These are phyloP conservation scores for Vultur gryphus DNA, from an alignment of 2,797 vertebrate species.

Conservation along the genomic window DNA sequence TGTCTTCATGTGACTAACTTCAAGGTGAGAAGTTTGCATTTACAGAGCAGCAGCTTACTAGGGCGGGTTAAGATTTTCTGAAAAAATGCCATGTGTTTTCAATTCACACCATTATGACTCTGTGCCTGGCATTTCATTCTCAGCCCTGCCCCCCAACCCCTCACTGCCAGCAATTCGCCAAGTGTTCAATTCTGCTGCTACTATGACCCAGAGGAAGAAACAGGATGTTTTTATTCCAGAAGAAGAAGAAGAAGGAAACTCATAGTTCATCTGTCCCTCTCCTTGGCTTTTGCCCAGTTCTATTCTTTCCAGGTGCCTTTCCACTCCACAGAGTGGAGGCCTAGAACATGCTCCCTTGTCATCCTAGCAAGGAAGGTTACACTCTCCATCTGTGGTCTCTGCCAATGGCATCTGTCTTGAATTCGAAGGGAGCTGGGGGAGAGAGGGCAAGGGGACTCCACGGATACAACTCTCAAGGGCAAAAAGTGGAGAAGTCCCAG, in stretches of 20 bases:
- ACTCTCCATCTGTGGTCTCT: background rate
- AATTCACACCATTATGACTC: background rate
- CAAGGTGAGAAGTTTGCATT: background rate
- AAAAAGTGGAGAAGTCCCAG: background rate
- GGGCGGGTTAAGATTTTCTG: background rate
- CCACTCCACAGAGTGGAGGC: background rate
- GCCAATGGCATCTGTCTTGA: background rate
- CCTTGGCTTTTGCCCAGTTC: background rate
- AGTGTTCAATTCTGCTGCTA: background rate
- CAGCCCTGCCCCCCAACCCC: background rate
- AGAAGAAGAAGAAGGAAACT: background rate
- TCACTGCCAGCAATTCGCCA: background rate
- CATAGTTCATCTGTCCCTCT: background rate
- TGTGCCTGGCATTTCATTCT: background rate
- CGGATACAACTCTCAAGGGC: accelerated
- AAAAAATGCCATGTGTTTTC: background rate
- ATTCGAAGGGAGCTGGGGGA: background rate
- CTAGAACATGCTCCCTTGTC: background rate
- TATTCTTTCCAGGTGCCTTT: background rate
- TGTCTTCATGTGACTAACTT: background rate
- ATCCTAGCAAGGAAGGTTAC: background rate
- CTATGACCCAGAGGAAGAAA: background rate
- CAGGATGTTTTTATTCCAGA: background rate
- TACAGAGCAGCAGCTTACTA: background rate
- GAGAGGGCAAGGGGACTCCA: background rate